phyloP scores from a whole-genome alignment of 2,113 vertebrate genomes.

The Psilopogon haemacephalus region DNA sequence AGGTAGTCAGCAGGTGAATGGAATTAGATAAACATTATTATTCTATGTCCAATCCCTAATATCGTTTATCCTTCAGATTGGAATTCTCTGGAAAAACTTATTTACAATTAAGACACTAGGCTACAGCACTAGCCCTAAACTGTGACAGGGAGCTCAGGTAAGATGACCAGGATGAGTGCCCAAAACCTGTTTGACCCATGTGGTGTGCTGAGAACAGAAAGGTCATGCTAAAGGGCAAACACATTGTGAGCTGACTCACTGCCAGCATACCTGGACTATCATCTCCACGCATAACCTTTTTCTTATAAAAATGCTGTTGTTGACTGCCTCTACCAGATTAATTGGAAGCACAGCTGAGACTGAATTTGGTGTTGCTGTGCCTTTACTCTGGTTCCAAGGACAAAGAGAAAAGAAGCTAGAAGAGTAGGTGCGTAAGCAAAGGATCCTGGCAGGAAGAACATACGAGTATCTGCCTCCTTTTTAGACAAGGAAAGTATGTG shows the following conservation, averaged over 20 bases:
- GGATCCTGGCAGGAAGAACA: neutral
- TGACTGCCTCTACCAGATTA: neutral
- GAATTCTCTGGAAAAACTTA: too few species aligned
- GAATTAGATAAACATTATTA: too few species aligned
- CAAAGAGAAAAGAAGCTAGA: neutral
- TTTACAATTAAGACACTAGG: too few species aligned
- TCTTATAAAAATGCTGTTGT: neutral
- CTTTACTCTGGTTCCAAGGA: neutral
- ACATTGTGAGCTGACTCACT: neutral
- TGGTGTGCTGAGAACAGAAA: neutral
- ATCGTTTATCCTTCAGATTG: too few species aligned
- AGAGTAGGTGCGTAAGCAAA: neutral
- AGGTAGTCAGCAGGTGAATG: too few species aligned
- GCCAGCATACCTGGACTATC: neutral
- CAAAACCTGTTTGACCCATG: neutral
- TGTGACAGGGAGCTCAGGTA: neutral
- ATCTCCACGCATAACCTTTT: neutral
- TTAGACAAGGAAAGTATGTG: neutral
- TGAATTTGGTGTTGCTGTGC: neutral
- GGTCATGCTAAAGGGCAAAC: neutral
- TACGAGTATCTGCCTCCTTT: neutral
- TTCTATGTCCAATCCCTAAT: too few species aligned
- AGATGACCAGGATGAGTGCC: neutral
- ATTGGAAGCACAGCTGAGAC: neutral
- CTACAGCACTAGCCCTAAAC: too few species aligned